phyloP scores from a whole-genome alignment of 2,113 vertebrate species.

The Proterorhinus semilunaris region DNA sequence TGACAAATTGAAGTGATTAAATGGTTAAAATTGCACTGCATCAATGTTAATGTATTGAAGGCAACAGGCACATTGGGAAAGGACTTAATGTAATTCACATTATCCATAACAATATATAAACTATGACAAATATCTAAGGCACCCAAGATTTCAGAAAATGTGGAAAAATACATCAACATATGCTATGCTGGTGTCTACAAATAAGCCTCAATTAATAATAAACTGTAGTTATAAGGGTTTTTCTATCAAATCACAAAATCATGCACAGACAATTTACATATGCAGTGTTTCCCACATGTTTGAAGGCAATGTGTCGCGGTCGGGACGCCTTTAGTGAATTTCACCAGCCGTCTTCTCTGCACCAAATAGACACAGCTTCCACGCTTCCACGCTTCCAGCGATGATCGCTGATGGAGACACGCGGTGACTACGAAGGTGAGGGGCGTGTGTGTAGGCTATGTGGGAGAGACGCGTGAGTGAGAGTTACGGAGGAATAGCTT shows the following conservation, averaged over 20 bases:
- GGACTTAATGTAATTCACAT: slow-evolving; percentile 80
- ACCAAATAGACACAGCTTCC: too few species aligned
- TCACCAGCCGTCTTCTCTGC: too few species aligned
- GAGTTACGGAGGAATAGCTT: too few species aligned
- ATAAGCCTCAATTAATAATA: slow-evolving; percentile 6
- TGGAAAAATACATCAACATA: slow-evolving; percentile 69
- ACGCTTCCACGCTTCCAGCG: too few species aligned
- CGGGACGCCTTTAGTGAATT: too few species aligned
- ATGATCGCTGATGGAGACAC: too few species aligned
- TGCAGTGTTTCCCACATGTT: too few species aligned
- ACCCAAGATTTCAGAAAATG: slow-evolving; percentile 85
- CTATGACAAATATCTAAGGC: slow-evolving; percentile 91
- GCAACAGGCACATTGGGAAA: slow-evolving; percentile 22
- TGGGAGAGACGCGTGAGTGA: too few species aligned
- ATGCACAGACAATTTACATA: neutral
- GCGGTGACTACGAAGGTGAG: too few species aligned
- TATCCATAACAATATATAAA: slow-evolving; percentile 83
- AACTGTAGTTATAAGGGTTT: slow-evolving; percentile 13
- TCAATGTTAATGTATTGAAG: neutral
- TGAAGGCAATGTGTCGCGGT: too few species aligned
- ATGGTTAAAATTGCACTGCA: neutral
- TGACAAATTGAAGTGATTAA: neutral
- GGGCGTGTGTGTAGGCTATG: too few species aligned
- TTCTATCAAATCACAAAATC: neutral
- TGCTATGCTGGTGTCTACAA: slow-evolving; percentile 27